Evolutionary conservation across 2,113 vertebrate genomes (phyloP).

Genomic region (Climacteris rufus): DNA sequence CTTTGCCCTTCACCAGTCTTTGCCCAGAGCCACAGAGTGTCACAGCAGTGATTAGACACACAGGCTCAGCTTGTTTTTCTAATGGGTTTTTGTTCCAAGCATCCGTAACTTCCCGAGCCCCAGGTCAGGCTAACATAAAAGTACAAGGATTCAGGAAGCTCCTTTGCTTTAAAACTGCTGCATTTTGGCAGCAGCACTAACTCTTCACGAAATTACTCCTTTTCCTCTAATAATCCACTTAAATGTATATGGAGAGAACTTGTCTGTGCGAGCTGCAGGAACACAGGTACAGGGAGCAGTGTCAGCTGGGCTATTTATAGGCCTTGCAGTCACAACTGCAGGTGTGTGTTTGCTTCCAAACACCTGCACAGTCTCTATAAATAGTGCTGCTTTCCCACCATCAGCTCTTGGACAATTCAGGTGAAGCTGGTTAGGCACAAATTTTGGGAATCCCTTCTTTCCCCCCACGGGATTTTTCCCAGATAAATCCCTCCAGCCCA

Average conservation of each 20-base stretch:
- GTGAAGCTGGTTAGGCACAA: background rate
- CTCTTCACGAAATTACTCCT: background rate
- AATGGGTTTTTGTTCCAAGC: conserved; percentile 50
- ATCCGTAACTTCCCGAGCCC: conserved; percentile 28
- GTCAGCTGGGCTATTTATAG: background rate
- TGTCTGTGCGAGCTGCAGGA: background rate
- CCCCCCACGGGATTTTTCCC: background rate
- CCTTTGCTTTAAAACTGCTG: background rate
- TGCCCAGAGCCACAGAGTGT: conserved; percentile 42
- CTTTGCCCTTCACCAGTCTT: conserved; percentile 51
- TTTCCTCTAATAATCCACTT: background rate
- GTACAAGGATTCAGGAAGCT: background rate
- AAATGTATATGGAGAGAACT: background rate
- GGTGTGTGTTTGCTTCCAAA: background rate
- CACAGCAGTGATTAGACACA: background rate
- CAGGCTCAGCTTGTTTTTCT: conserved; percentile 38
- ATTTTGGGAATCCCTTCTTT: background rate
- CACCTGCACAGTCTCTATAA: background rate
- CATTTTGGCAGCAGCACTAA: background rate
- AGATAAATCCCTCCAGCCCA: background rate
- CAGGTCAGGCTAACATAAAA: background rate
- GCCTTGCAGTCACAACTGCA: background rate
- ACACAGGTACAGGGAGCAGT: fast-evolving
- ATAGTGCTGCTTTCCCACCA: background rate
- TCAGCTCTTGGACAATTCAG: background rate